These are phyloP conservation scores for Myanophis thanlyinensis DNA, from an alignment of 2,113 vertebrate genomes.

Conservation along the genomic window DNA sequence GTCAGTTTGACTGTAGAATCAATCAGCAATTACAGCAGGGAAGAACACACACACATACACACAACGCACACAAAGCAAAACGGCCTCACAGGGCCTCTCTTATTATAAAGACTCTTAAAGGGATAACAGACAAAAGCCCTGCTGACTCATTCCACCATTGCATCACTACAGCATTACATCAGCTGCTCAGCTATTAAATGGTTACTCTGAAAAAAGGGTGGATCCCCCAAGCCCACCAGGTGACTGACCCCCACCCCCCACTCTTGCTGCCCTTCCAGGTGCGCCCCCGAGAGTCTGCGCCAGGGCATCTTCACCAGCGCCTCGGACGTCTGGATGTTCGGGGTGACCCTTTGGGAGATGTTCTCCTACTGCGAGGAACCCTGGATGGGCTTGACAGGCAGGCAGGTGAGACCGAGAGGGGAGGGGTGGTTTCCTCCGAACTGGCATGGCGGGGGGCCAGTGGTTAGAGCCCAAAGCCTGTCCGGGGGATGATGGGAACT, in stretches of 20 bases:
- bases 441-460: not conserved
- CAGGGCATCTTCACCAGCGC: slow-evolving; percentile 82
- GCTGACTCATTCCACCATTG: no score
- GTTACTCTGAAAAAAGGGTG: no score
- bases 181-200: no score
- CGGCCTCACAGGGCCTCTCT: no score
- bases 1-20: no score
- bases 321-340: slow-evolving; percentile 91
- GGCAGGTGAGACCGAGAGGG: slow-evolving; percentile 67
- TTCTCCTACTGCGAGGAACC: slow-evolving; percentile 88
- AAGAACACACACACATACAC: no score
- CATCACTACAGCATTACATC: no score
- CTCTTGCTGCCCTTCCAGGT: slow-evolving; percentile 66
- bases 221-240: not conserved
- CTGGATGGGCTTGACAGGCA: slow-evolving; percentile 79
- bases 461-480: not conserved
- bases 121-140: no score
- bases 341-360: slow-evolving; percentile 89
- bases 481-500: not conserved
- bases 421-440: not conserved
- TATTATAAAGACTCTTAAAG: no score
- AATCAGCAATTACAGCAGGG: no score
- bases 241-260: not conserved
- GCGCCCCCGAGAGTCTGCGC: slow-evolving; percentile 86
- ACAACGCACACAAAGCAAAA: no score